A percentile compares a stretch with the other conserved stretches of the same genome.
These are phyloP conservation scores for Branchinecta lindahli DNA, from an alignment of 1,140 invertebrate species.

Conservation along the genomic window DNA sequence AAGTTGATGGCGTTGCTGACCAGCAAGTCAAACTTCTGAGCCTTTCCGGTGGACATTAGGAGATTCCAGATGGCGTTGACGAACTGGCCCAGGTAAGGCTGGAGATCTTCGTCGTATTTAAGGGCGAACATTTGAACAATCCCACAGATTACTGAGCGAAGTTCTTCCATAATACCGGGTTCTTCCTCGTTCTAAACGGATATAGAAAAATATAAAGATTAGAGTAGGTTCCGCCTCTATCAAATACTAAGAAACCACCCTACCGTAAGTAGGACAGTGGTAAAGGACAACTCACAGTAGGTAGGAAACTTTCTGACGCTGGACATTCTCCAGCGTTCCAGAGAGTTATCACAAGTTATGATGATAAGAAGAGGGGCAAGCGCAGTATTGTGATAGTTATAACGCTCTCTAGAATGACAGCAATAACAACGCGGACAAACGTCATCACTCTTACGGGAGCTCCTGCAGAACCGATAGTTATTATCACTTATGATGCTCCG, in stretches of 20 bases:
- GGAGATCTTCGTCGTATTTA: constrained; percentile 96
- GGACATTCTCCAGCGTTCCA: too few species aligned
- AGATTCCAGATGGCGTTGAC: constrained; percentile 86
- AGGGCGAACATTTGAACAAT: constrained; percentile 86
- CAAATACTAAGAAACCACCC: not conserved
- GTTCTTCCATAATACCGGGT: constrained; percentile 70
- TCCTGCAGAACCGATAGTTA: too few species aligned
- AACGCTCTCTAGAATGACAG: too few species aligned
- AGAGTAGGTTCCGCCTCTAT: not conserved
- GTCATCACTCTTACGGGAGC: too few species aligned
- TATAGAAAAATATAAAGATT: constrained; percentile 21
- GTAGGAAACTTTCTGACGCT: not conserved
- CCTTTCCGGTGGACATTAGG: constrained; percentile 59
- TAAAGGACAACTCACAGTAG: constrained; percentile 11
- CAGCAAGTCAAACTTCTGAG: constrained; percentile 54
- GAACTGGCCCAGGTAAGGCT: constrained; percentile 67
- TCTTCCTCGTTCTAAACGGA: constrained; percentile 60
- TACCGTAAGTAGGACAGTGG: constrained; percentile 4
- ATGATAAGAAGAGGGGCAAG: too few species aligned
- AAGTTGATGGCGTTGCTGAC: constrained; percentile 93
- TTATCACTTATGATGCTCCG: too few species aligned
- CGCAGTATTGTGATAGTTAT: too few species aligned
- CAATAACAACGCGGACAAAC: too few species aligned
- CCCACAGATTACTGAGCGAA: constrained; percentile 89
- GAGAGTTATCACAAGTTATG: too few species aligned